These are phyloP conservation scores for Synanthedon vespiformis DNA, from an alignment of 2,888 invertebrate genomes.

Conservation along the genomic window DNA sequence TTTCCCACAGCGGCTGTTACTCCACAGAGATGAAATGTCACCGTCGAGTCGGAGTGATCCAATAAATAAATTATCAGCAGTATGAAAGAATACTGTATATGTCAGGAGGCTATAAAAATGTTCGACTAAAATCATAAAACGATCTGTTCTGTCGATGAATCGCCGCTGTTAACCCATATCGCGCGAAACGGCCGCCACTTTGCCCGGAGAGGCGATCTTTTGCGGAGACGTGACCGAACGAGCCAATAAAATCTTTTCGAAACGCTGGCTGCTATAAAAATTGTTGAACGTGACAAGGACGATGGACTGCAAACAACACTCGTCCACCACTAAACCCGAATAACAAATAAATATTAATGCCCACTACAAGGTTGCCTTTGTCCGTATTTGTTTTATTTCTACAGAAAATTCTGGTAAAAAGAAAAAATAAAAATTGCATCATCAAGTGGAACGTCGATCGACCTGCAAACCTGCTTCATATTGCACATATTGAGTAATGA, in stretches of 20 bases:
- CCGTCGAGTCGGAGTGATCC: background rate
- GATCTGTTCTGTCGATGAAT: slow-evolving; percentile 48
- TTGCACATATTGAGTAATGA: no score
- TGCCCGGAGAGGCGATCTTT: slow-evolving; percentile 45
- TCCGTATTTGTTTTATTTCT: no score
- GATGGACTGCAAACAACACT: background rate
- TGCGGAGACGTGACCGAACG: slow-evolving; percentile 52
- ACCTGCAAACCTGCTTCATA: no score
- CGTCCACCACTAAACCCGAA: background rate
- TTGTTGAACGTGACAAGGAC: slow-evolving; percentile 38
- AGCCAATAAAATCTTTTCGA: slow-evolving; percentile 52
- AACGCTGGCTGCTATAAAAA: slow-evolving; percentile 39
- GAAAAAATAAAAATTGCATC: no score
- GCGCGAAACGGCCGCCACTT: slow-evolving; percentile 39
- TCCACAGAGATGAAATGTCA: background rate
- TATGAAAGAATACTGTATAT: background rate
- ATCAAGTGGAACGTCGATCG: no score
- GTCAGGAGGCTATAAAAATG: slow-evolving; percentile 24
- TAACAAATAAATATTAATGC: background rate
- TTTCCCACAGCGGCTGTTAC: background rate
- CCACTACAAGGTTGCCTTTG: background rate
- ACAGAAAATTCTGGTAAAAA: no score
- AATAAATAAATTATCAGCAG: background rate
- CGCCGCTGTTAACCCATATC: slow-evolving; percentile 48
- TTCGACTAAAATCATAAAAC: slow-evolving; percentile 47